Conservation (phyloP, 2,797 vertebrate genomes). For the Chanos chanos region DNA sequence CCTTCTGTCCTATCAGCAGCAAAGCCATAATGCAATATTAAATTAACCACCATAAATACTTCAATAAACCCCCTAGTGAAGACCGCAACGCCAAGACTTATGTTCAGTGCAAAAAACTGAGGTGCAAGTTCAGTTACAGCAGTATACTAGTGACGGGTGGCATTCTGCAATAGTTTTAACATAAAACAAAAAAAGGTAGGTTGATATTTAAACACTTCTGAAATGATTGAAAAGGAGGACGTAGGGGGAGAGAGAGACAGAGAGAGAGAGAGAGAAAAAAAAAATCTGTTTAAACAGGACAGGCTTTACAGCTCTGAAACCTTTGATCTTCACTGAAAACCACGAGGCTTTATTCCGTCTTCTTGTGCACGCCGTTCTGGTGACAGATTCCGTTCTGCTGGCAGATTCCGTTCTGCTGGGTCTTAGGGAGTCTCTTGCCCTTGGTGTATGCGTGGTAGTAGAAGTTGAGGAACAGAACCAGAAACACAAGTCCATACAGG, state of each 20-base stretch:
- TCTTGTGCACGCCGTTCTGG: slow-evolving; percentile 27
- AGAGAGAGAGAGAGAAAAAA: not conserved
- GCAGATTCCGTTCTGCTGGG: slow-evolving; percentile 53
- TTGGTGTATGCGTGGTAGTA: slow-evolving; percentile 82
- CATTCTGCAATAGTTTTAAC: slow-evolving; percentile 40
- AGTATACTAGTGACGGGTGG: slow-evolving; percentile 32
- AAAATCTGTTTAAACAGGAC: slow-evolving; percentile 12
- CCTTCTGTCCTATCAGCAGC: not conserved
- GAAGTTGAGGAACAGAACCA: slow-evolving; percentile 80
- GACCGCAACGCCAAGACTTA: slow-evolving; percentile 29
- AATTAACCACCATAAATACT: slow-evolving; percentile 22
- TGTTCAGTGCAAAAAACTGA: slow-evolving; percentile 18
- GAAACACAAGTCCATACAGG: slow-evolving; percentile 73
- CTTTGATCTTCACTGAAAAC: not conserved
- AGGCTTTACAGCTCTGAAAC: too few species aligned
- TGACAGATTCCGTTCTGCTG: slow-evolving; percentile 15
- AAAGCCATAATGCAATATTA: not conserved
- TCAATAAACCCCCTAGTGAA: slow-evolving; percentile 37
- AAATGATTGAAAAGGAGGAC: slow-evolving; percentile 40
- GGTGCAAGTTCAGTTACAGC: slow-evolving; percentile 27
- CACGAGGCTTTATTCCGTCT: slow-evolving; percentile 16
- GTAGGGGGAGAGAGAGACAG: too few species aligned
- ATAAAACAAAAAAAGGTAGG: slow-evolving; percentile 47
- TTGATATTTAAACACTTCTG: slow-evolving; percentile 26
- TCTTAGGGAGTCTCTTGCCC: slow-evolving; percentile 76